Conservation (phyloP, 2,888 invertebrate genomes). For the Sympetrum striolatum region DNA sequence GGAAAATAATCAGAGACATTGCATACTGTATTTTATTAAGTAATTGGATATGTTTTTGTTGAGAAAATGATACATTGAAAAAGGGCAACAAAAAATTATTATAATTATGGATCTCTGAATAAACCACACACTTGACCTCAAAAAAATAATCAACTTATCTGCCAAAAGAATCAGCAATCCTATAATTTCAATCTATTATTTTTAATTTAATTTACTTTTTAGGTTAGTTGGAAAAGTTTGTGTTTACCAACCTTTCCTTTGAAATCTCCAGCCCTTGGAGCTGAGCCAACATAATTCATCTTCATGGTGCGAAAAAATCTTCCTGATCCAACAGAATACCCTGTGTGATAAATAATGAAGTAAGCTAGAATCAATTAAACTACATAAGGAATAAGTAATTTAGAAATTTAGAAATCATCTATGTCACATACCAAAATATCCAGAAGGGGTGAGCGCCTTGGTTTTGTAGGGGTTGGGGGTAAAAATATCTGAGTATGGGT, state of each 20-base stretch:
- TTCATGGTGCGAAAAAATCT: slow-evolving; percentile 54
- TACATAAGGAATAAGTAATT: neutral
- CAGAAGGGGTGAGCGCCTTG: slow-evolving; percentile 33
- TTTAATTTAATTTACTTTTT: too few species aligned
- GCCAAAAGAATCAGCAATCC: too few species aligned
- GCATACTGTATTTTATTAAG: too few species aligned
- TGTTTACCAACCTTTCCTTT: slow-evolving; percentile 53
- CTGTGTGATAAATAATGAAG: slow-evolving; percentile 50
- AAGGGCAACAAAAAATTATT: too few species aligned
- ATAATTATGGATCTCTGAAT: too few species aligned
- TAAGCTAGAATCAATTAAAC: too few species aligned
- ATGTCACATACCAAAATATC: slow-evolving; percentile 59
- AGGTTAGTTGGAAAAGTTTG: neutral
- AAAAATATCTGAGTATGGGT: neutral
- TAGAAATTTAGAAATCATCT: neutral
- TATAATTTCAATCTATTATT: too few species aligned
- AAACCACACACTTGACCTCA: too few species aligned
- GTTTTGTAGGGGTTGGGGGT: slow-evolving; percentile 3
- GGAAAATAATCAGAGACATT: too few species aligned
- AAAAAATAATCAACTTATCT: too few species aligned
- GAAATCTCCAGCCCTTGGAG: slow-evolving; percentile 60
- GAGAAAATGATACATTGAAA: too few species aligned
- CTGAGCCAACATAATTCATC: slow-evolving; percentile 62
- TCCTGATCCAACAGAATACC: slow-evolving; percentile 56
- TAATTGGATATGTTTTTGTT: too few species aligned